Base-by-base conservation (phyloP, 1,140 invertebrate species). In the Neuroterus valhalla region DNA sequence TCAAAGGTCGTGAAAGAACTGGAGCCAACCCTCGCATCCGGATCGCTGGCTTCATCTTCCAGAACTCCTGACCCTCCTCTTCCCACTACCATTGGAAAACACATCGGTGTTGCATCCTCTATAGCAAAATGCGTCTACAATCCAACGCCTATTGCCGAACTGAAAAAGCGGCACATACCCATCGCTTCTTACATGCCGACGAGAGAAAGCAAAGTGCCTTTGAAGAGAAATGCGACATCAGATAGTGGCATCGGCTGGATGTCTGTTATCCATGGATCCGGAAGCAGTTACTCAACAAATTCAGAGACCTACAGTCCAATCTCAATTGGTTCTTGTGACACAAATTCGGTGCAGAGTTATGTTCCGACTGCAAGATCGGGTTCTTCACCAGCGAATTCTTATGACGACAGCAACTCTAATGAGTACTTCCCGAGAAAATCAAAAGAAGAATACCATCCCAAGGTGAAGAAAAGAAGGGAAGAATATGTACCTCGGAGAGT, bases 131-230 rank as follows among this genome's bases (percentile, higher is more conserved):
- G 86, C 48, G 85, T 88, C 44, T 94, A 93, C 78, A 93, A 92
- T 83, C 93, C 93, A 14, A 93, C 93, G 0, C 93, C 93, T 0
- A 93, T 93, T 76, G 87, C 89, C 14, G 91, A 93, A 84, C 75
- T 93, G 10, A 92, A 92, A 76, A 92, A 91, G 71, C 85, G 89
- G 21, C 90, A 91, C 73, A 88, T 90, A 73, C 89, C 90, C 2
- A 85, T 91, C 45, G 77, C 87, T n/a, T 87, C 87, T 23, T 90
- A 89, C 46, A 88, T 87, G 77, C 87, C 87, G 14, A 84, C 84
- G 2, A 82, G 87, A 31, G 88, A 90, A 50, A 89, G 84, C 74
- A 86, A 82, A 79, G 85, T 87, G n/a, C 82, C 88, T 17, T 81
- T 83, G 6, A 90, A 90, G 81, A 85, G 88, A 76, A 90, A 90